Evolutionary conservation across 1,140 invertebrate genomes (phyloP), one percentile per base, ranked within the genome.

Genomic region (Varroa destructor): DNA sequence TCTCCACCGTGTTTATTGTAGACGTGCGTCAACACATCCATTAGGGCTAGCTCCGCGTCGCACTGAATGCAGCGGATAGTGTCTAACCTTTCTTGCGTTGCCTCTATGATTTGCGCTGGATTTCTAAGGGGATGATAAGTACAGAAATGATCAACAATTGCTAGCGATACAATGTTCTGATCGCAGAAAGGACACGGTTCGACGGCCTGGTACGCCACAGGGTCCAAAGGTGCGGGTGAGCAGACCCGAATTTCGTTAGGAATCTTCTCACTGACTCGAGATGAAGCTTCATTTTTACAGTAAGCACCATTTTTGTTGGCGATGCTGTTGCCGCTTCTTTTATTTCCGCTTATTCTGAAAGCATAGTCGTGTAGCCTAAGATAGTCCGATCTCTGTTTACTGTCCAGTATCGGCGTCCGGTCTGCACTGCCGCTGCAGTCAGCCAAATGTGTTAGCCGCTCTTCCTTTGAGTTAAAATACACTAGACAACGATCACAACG

Each of bases 381-480:
- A 8, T n/a, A 67, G 37, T 67, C 61, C 10, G 37, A 12, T 2
- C 61, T 67, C 61, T 67, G 61, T 67, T 67, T 58, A 12, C 57
- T 58, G 57, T 58, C 57, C 25, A 58, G 57, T 6, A 58, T 58
- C 25, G 57, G 57, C 57, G 57, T 58, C 4, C 25, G 57, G 12
- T 58, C 57, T 3, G 57, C 25, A 36, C 40, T 42, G 25, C 57
- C 57, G 57, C 4, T 5, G 25, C 25, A 36, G 40, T 58, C 57
- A 6, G 3, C 25, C 3, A 36, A 3, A 12, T 58, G 57, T 5
- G 4, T 3, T 12, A 42, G 12, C 12, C 57, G 57, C 25, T 58
- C 25, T 12, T 51, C 46, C 8, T 51, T 8, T 3, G 46, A 51
- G 46, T 51, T 8, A 51, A 51, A 8, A 51, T 51, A 8, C 4